Evolutionary conservation across 2,797 vertebrate genomes (phyloP).

Genomic region (Spondyliosoma cantharus): DNA sequence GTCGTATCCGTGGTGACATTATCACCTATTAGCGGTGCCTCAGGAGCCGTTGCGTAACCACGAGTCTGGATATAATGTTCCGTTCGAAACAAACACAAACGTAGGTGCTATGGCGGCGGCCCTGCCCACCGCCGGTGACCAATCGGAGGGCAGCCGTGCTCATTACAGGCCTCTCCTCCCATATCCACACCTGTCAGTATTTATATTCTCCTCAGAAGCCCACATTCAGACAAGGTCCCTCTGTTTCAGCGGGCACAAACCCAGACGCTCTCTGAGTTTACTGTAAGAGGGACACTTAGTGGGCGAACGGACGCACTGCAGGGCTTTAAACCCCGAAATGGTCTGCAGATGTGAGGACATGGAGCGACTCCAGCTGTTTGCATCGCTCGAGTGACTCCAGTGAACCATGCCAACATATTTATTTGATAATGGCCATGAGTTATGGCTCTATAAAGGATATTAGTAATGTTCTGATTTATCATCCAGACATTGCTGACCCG

Average conservation of each 20-base stretch:
- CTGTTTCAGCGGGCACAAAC: constrained; percentile 66
- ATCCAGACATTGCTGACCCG: no score
- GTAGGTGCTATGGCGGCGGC: constrained; percentile 68
- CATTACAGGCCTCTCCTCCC: constrained; percentile 72
- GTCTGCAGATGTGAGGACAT: constrained; percentile 33
- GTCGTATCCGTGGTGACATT: constrained; percentile 62
- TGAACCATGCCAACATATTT: neutral
- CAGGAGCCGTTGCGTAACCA: constrained; percentile 70
- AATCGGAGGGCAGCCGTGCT: constrained; percentile 62
- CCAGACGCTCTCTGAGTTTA: constrained; percentile 42
- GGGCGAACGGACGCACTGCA: constrained; percentile 66
- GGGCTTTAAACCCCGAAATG: constrained; percentile 7
- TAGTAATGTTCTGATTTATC: no score
- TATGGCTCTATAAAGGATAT: neutral
- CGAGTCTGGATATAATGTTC: constrained; percentile 77
- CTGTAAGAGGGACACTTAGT: constrained; percentile 69
- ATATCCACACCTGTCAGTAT: constrained; percentile 79
- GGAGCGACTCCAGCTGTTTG: neutral
- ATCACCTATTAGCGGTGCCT: constrained; percentile 60
- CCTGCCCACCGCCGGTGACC: constrained; percentile 61
- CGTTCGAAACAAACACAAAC: constrained; percentile 69
- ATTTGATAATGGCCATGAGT: neutral
- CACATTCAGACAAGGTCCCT: constrained; percentile 72
- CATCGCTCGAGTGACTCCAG: neutral
- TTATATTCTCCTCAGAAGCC: constrained; percentile 68